Evolutionary conservation across 2,888 invertebrate species (phyloP).

Genomic region (Campoplex capitator): DNA sequence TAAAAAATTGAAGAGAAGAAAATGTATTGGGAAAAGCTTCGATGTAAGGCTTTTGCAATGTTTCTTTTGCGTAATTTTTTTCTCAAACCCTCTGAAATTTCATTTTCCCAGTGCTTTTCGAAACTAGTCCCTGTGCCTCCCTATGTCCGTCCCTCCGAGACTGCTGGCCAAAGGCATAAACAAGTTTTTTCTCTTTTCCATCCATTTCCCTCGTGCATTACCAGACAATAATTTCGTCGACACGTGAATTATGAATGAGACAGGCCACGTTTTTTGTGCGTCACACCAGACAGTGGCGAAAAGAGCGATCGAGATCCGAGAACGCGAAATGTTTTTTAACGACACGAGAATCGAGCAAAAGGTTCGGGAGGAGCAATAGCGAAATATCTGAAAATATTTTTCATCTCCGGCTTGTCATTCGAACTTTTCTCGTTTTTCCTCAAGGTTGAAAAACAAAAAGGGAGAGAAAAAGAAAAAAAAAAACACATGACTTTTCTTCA

Average conservation of each 20-base stretch:
- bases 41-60: background rate
- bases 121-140: background rate
- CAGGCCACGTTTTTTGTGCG: background rate
- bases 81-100: background rate
- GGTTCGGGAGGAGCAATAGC: background rate
- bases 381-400: background rate
- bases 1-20: constrained; percentile 3
- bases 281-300: background rate
- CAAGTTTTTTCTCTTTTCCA: constrained; percentile 10
- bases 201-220: constrained; percentile 36
- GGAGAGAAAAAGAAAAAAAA: background rate
- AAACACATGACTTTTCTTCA: background rate
- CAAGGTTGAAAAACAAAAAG: background rate
- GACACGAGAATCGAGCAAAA: constrained; percentile 18
- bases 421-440: too few relatives aligned
- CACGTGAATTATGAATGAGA: constrained; percentile 61
- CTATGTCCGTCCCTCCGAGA: background rate
- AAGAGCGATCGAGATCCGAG: constrained; percentile 47
- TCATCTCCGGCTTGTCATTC: background rate
- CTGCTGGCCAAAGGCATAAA: background rate
- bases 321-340: constrained; percentile 61
- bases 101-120: background rate
- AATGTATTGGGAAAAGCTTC: background rate
- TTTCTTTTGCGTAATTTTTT: background rate
- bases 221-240: constrained; percentile 59